Evolutionary conservation across 92 coral and sea anemone genomes (phyloP).

Genomic region (Pocillopora grandis): DNA sequence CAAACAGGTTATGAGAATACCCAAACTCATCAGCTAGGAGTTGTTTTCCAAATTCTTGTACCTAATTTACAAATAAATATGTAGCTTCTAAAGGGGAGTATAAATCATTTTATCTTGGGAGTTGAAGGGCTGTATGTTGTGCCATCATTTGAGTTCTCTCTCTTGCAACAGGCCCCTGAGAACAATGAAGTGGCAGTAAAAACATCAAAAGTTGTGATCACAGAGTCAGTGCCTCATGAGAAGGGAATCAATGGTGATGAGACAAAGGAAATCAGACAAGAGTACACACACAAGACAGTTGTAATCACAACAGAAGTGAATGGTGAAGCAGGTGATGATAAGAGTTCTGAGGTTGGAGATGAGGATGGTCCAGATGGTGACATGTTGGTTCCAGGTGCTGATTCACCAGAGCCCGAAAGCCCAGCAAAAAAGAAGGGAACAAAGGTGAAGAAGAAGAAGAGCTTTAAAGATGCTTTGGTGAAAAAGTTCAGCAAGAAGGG

Average conservation of each 20-base stretch:
- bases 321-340: slow-evolving; percentile 37
- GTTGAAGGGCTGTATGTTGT: no score
- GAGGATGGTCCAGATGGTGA: slow-evolving; percentile 58
- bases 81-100: no score
- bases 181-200: slow-evolving; percentile 38
- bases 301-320: slow-evolving; percentile 65
- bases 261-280: slow-evolving; percentile 63
- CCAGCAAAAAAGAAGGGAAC: slow-evolving; percentile 65
- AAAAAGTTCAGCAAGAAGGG: slow-evolving; percentile 76
- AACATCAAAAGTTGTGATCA: slow-evolving; percentile 56
- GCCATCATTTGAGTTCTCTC: not conserved
- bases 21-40: no score
- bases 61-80: no score
- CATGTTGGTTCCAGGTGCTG: slow-evolving; percentile 28
- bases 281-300: slow-evolving; percentile 54
- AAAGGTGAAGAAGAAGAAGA: slow-evolving; percentile 88
- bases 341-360: slow-evolving; percentile 37
- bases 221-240: slow-evolving; percentile 66
- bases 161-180: slow-evolving; percentile 36
- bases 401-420: slow-evolving; percentile 67
- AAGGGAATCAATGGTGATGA: slow-evolving; percentile 80
- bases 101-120: no score
- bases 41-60: no score
- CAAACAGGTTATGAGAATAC: no score
- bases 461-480: slow-evolving; percentile 77